Conservation (phyloP, 1,140 invertebrate genomes). For the Parasteatoda tepidariorum region DNA sequence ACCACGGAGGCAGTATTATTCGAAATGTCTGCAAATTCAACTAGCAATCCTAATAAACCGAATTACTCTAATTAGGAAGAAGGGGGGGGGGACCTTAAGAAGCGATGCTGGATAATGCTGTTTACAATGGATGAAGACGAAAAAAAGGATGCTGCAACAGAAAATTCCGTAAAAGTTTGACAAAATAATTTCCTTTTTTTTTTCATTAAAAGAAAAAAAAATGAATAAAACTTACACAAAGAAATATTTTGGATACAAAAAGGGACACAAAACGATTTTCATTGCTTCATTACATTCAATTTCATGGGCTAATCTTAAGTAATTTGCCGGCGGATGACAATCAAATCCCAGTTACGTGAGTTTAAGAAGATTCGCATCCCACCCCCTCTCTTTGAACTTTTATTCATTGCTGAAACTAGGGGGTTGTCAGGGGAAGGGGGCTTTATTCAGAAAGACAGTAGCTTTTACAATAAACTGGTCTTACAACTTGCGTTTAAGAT, state of each 20-base stretch:
- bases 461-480: constrained; percentile 30
- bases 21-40: constrained; percentile 40
- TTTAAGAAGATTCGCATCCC: neutral
- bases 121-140: too few species aligned
- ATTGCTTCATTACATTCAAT: too few species aligned
- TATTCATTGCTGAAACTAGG: constrained; percentile 30
- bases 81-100: neutral
- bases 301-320: too few species aligned
- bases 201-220: constrained; percentile 7
- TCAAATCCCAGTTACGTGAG: constrained; percentile 3
- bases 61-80: constrained; percentile 32
- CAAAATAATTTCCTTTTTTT: constrained; percentile 42
- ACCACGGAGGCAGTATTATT: constrained; percentile 36
- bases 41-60: constrained; percentile 39
- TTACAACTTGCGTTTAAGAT: constrained; percentile 17
- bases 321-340: constrained; percentile 46
- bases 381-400: too few species aligned
- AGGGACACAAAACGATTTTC: too few species aligned
- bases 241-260: too few species aligned
- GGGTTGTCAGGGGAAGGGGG: neutral
- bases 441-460: constrained; percentile 13
- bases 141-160: too few species aligned
- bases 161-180: constrained; percentile 37
- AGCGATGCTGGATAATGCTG: too few species aligned
- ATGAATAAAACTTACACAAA: neutral